phyloP scores from a whole-genome alignment of 2,888 invertebrate genomes.

The Sericinus montela region DNA sequence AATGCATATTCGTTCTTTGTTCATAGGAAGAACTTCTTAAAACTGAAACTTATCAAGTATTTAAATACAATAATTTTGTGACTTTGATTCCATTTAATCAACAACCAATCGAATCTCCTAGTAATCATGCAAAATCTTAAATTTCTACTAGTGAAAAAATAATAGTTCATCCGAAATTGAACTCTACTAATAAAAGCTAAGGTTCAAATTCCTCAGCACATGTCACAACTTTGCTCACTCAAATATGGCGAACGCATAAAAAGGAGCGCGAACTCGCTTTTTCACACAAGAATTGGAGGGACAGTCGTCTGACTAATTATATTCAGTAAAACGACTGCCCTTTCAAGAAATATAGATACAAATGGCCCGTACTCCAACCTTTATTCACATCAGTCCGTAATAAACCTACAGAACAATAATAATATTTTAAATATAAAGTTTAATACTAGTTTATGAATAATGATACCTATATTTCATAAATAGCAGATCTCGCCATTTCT shows the following conservation, averaged over 20 bases:
- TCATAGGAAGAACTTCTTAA: too few relatives aligned
- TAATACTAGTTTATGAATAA: not conserved
- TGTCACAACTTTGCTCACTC: constrained; percentile 13
- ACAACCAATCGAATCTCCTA: not conserved
- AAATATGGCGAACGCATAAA: not conserved
- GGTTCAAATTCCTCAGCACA: not conserved
- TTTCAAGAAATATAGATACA: not conserved
- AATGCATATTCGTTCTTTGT: too few relatives aligned
- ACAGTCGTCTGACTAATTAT: too few relatives aligned
- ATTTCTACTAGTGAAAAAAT: not conserved
- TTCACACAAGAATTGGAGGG: too few relatives aligned
- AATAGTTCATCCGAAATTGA: not conserved
- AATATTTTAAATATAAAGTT: not conserved
- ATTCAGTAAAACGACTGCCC: not conserved
- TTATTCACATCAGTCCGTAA: constrained; percentile 6
- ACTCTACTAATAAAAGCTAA: not conserved
- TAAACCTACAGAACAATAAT: constrained; percentile 14
- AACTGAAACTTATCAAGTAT: too few relatives aligned
- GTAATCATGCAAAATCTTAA: not conserved
- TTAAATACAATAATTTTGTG: not conserved
- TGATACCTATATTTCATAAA: not conserved
- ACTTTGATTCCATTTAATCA: not conserved
- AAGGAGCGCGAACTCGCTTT: not conserved
- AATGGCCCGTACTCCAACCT: not conserved
- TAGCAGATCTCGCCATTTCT: not conserved